These are phyloP conservation scores for Psophia crepitans DNA, from an alignment of 2,113 vertebrate species.

Conservation along the genomic window DNA sequence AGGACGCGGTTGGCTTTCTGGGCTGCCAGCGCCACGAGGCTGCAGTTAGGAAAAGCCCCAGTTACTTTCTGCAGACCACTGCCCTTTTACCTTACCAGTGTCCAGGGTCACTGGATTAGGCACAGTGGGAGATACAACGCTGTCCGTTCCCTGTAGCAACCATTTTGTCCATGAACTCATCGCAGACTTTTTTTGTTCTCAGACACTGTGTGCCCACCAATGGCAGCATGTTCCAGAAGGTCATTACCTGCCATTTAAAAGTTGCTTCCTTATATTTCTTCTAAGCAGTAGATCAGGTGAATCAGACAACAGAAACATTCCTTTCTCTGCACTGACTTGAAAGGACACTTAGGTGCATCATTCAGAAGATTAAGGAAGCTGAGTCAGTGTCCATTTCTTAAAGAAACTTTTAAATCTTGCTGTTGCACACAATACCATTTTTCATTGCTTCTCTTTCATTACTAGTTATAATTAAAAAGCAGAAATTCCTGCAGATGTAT, in stretches of 20 bases:
- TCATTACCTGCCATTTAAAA: background rate
- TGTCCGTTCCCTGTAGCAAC: background rate
- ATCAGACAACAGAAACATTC: background rate
- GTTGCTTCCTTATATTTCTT: background rate
- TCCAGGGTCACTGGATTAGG: background rate
- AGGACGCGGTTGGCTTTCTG: no score
- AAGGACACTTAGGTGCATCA: fast-evolving
- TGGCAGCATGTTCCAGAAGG: background rate
- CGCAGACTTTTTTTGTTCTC: background rate
- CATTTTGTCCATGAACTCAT: background rate
- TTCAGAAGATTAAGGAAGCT: background rate
- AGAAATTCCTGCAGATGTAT: background rate
- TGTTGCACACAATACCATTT: background rate
- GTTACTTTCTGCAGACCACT: background rate
- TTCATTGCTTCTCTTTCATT: background rate
- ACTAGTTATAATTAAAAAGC: background rate
- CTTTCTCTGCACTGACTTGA: background rate
- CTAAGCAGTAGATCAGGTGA: background rate
- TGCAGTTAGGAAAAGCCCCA: background rate
- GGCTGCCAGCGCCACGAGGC: no score
- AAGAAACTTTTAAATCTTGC: background rate
- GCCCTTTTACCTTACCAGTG: background rate
- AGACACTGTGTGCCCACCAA: background rate
- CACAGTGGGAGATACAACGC: background rate
- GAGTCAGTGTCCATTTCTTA: background rate